Percentiles rank a stretch among this genome's conserved stretches.
These are phyloP conservation scores for Serilophus lunatus DNA, from an alignment of 2,113 vertebrate species.

Conservation along the genomic window DNA sequence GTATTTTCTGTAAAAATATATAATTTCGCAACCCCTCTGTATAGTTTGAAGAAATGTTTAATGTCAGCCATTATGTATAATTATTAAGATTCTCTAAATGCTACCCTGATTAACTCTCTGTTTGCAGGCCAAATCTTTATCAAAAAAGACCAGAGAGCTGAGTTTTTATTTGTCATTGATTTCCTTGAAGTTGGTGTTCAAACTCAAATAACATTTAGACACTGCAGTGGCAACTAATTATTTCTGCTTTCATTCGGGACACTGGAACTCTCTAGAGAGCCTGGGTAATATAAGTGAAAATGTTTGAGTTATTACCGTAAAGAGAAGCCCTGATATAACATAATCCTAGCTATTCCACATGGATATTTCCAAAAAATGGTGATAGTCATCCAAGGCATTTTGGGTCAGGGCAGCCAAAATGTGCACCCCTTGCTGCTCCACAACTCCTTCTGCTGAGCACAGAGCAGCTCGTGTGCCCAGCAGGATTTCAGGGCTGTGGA, in stretches of 20 bases:
- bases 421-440: rapidly evolving
- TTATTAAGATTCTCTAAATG: background rate
- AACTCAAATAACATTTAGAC: background rate
- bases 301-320: background rate
- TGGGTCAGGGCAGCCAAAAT: background rate
- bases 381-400: background rate
- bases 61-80: background rate
- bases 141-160: background rate
- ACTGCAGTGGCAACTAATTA: background rate
- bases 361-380: background rate
- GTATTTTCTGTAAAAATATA: background rate
- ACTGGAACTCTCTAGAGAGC: background rate
- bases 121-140: background rate
- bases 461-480: background rate
- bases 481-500: background rate
- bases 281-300: background rate
- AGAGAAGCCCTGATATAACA: background rate
- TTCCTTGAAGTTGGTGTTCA: background rate
- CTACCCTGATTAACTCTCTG: background rate
- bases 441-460: background rate
- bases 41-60: background rate
- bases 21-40: background rate
- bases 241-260: background rate
- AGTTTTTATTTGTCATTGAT: background rate
- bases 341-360: background rate